Conservation (phyloP, 2,888 invertebrate genomes). For the Drosophila kambysellisi region DNA sequence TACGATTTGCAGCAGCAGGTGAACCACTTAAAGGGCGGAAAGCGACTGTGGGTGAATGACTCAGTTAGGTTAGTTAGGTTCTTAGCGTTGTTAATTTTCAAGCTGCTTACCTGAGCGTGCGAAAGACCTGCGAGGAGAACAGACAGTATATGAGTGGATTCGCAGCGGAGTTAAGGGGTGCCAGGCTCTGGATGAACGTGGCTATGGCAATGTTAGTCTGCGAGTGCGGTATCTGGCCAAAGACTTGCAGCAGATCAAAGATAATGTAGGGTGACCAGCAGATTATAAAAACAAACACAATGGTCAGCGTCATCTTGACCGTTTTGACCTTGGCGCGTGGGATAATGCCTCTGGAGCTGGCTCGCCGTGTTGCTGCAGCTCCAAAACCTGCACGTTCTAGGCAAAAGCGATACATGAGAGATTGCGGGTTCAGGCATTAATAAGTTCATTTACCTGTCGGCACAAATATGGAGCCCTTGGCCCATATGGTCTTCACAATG, state of each 20-base stretch:
- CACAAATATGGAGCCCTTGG: slow-evolving; percentile 87
- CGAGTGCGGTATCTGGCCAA: slow-evolving; percentile 91
- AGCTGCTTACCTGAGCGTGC: slow-evolving; percentile 90
- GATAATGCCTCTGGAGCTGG: slow-evolving; percentile 96
- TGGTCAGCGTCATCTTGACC: slow-evolving; percentile 98
- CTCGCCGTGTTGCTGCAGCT: slow-evolving; percentile 88
- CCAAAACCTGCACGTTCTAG: slow-evolving; percentile 81
- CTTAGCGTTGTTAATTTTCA: background rate
- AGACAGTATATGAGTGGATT: slow-evolving; percentile 97
- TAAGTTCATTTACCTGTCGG: slow-evolving; percentile 76
- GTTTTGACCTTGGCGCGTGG: slow-evolving; percentile 98
- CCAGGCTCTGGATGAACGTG: slow-evolving; percentile 95
- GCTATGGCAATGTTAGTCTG: slow-evolving; percentile 93
- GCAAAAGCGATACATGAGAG: slow-evolving; percentile 20
- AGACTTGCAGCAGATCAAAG: slow-evolving; percentile 96
- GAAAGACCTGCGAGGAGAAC: slow-evolving; percentile 95
- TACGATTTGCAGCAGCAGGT: slow-evolving; percentile 86
- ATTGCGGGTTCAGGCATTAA: background rate
- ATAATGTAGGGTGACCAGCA: slow-evolving; percentile 98
- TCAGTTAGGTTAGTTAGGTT: background rate
- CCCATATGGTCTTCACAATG: slow-evolving; percentile 97
- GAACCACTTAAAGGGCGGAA: slow-evolving; percentile 90
- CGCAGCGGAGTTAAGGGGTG: slow-evolving; percentile 96
- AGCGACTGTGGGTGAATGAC: slow-evolving; percentile 75
- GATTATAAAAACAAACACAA: slow-evolving; percentile 96